Evolutionary conservation across 2,797 vertebrate genomes (phyloP), one percentile per base, ranked within the genome.

Genomic region (Alfaro cultratus): DNA sequence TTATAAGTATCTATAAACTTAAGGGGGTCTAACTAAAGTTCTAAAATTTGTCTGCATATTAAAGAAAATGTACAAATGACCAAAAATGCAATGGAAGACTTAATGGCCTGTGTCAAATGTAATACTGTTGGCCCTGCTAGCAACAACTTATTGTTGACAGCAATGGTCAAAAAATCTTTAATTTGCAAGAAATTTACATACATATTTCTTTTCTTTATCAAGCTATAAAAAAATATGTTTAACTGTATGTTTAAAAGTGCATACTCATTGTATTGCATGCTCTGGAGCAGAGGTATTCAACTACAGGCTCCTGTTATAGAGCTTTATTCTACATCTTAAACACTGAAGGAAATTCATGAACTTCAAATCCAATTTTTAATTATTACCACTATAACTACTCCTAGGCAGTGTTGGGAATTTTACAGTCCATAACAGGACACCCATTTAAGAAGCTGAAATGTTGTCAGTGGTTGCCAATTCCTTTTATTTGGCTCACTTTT

Each of bases 1-100:
- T 11, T n/a, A 75, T 74, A 81, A 77, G 86, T 60, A 18, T 60
- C 29, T 21, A 75, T 49, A 18, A 70, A 18, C n/a, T 10, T 39
- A 39, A 67, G 21, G 8, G 62, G 64, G 16, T 31, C 41, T 57
- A 74, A 26, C n/a, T 8, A 57, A n/a, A 55, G 6, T 5, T 15
- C 26, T 75, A 29, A 75, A 26, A 60, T 75, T 21, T 31, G 26
- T 31, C 36, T 75, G 7, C 16, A n/a, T 16, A 4, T 13, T 36
- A 36, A 4, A 64, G 62, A 9, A 13, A 43, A 45, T 15, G 23
- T 73, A 29, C 13, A 46, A 29, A n/a, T 46, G 16, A 6, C 46
- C 8, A 62, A 47, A 49, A 34, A 34, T 31, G 2, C n/a, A 73
- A 34, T 49, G 16, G 18, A 47, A 47, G 43, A 31, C 16, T 34